Evolutionary conservation across 2,113 vertebrate genomes (phyloP).

Genomic region (Eublepharis macularius): DNA sequence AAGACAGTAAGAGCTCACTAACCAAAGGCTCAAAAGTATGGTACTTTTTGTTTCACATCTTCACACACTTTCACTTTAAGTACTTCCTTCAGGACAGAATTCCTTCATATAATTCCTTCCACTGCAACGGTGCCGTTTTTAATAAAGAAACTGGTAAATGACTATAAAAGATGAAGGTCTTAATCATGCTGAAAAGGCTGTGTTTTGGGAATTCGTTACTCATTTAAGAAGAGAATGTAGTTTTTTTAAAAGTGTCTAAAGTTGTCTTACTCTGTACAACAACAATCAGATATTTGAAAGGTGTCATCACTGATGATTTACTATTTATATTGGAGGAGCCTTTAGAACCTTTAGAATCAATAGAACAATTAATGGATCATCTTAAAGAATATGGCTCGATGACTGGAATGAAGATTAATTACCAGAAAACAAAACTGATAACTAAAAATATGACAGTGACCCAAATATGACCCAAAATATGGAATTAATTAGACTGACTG

Average conservation of each 20-base stretch:
- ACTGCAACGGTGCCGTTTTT: background rate
- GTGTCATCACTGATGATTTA: background rate
- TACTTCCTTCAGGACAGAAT: accelerated
- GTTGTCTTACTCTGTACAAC: background rate
- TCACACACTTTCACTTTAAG: background rate
- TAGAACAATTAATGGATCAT: too few relatives aligned
- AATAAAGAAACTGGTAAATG: background rate
- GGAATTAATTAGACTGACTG: too few relatives aligned
- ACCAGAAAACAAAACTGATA: too few relatives aligned
- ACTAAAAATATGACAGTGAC: too few relatives aligned
- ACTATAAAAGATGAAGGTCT: background rate
- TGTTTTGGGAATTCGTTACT: background rate
- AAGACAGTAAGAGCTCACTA: background rate
- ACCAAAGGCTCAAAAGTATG: background rate
- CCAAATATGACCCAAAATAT: too few relatives aligned
- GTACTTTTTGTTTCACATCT: background rate
- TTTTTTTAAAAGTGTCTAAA: background rate
- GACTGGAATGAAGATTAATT: too few relatives aligned
- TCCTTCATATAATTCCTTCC: background rate
- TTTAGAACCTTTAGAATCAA: too few relatives aligned
- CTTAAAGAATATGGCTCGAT: too few relatives aligned
- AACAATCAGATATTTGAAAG: background rate
- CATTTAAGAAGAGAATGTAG: background rate
- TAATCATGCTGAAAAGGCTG: background rate
- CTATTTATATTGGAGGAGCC: too few relatives aligned